Percentiles rank a stretch among this genome's conserved stretches.
phyloP scores from a whole-genome alignment of 2,888 invertebrate genomes.

The Thymelicus acteon region DNA sequence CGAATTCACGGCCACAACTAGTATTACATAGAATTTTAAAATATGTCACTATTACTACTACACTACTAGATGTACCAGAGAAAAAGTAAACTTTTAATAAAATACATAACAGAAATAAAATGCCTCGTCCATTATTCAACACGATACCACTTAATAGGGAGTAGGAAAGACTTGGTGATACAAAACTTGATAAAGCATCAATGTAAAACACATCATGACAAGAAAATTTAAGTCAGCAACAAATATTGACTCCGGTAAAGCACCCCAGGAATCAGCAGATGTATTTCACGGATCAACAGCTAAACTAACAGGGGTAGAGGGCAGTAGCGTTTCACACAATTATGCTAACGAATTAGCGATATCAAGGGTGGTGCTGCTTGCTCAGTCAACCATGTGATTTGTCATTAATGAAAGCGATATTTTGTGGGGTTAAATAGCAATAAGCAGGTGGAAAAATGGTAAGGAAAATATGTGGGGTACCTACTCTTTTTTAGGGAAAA shows the following conservation, averaged over 20 bases:
- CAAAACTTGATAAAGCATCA: too few relatives aligned
- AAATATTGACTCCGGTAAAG: slow-evolving; percentile 3
- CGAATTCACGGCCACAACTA: too few relatives aligned
- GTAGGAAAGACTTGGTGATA: too few relatives aligned
- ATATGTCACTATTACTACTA: too few relatives aligned
- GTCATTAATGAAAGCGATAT: slow-evolving; percentile 48
- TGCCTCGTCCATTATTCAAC: too few relatives aligned
- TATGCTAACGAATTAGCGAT: slow-evolving; percentile 53
- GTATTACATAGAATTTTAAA: too few relatives aligned
- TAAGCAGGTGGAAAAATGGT: background rate
- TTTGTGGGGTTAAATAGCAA: background rate
- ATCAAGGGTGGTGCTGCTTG: slow-evolving; percentile 43
- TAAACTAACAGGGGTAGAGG: slow-evolving; percentile 38
- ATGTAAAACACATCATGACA: background rate
- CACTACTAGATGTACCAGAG: too few relatives aligned
- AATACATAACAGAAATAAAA: too few relatives aligned
- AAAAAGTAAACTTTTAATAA: too few relatives aligned
- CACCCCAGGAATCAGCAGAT: slow-evolving; percentile 12
- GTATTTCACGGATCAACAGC: slow-evolving; percentile 45
- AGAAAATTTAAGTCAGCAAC: background rate
- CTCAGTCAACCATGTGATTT: slow-evolving; percentile 57
- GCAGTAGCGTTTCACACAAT: slow-evolving; percentile 48
- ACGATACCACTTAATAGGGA: too few relatives aligned
- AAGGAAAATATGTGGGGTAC: background rate
- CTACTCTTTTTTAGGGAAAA: too few relatives aligned